Evolutionary conservation across 2,113 vertebrate genomes (phyloP), one percentile per base, ranked within the genome.

Genomic region (Tyrannus savana): DNA sequence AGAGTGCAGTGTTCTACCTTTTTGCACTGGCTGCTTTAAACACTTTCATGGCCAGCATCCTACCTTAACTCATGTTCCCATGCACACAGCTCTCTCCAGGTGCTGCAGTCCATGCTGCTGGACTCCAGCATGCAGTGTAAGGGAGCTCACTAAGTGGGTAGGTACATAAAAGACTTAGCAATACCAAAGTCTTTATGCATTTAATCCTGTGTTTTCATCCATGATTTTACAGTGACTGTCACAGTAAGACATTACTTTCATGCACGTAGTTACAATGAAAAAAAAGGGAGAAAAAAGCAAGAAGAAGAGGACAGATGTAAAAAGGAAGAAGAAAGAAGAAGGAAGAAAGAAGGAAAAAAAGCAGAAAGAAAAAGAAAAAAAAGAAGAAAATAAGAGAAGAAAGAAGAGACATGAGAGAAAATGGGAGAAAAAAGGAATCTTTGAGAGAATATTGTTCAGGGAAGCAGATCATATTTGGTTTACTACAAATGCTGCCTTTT

Each of bases 301-400:
- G 16, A 7, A 5, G 10, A 44, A 4, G 5, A 6, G 41, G 19
- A 25, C 19, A 15, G 14, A 24, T 13, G 37, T 6, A 25, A 9
- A 6, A 59, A 16, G 4, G 3, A 11, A 10, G 2, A 30, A 31
- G 18, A 17, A 19, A 9, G 3, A 30, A 30, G 14, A 11, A 19
- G 9, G 4, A 17, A 14, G 8, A 7, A 6, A 35, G 3, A 10
- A 7, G 3, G 3, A 11, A 8, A 71, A 7, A 4, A n/a, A 25
- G 9, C 4, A 44, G 15, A 24, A 3, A 12, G 5, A 27, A 42
- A 28, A 2, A 15, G 4, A 35, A 12, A 1, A 17, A 1, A 17
- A 27, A 50, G 12, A 3, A 12, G 7, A 16, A 37, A 3, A 4
- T 7, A 8, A 27, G 4, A 19, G 9, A 21, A 52, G 6, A 21